Conservation (phyloP, 2,797 vertebrate species). For the Anableps anableps region DNA sequence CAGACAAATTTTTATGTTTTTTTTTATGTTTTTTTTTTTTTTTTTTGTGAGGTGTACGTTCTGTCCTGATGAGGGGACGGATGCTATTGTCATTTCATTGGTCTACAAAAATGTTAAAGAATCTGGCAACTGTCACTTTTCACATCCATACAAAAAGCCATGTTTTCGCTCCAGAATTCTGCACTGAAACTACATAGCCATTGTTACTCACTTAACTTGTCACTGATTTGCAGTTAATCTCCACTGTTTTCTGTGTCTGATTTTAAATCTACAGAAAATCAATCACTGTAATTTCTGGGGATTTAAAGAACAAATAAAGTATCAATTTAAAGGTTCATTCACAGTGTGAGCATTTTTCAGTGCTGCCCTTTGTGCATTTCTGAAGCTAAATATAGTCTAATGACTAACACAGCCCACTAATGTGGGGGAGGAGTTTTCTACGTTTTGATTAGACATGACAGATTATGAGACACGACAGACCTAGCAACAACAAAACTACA, state of each 20-base stretch:
- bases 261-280: conserved; percentile 33
- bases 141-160: not conserved
- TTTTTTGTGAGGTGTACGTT: too few species aligned
- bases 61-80: not conserved
- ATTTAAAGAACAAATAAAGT: not conserved
- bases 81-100: not conserved
- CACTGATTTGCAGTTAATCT: conserved; percentile 32
- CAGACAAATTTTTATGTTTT: not conserved
- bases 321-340: conserved; percentile 1
- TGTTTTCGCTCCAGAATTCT: not conserved
- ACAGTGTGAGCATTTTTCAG: conserved; percentile 6
- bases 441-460: conserved; percentile 46
- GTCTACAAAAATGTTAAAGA: not conserved
- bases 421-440: conserved; percentile 42
- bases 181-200: not conserved
- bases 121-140: not conserved
- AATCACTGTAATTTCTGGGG: conserved; percentile 11
- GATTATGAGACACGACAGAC: conserved; percentile 58
- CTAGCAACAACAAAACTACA: conserved; percentile 35
- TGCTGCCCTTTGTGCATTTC: conserved; percentile 31
- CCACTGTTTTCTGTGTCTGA: conserved; percentile 30
- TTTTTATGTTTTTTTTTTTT: not conserved
- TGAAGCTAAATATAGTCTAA: conserved; percentile 67
- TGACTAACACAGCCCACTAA: conserved; percentile 63
- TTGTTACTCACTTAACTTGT: conserved; percentile 8